These are phyloP conservation scores for Synanthedon tipuliformis DNA, from an alignment of 2,888 invertebrate species.

Conservation along the genomic window DNA sequence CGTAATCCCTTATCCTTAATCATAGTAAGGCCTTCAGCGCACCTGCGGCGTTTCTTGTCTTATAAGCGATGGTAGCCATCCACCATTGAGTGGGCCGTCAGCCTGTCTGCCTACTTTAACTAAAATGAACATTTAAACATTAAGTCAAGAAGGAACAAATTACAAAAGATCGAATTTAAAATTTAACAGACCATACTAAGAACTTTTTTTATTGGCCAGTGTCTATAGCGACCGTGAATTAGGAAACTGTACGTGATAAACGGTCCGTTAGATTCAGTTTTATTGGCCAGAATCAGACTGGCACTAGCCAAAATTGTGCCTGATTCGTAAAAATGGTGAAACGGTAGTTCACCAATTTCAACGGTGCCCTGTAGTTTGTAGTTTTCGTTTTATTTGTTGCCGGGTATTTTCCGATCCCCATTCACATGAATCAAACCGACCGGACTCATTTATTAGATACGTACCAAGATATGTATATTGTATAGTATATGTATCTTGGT, in stretches of 20 bases:
- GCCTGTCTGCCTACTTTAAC: no score
- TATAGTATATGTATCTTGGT: not conserved
- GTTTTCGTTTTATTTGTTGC: conserved; percentile 59
- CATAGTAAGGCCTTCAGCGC: no score
- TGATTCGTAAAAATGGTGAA: conserved; percentile 9
- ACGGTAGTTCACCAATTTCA: conserved; percentile 19
- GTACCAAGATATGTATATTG: conserved; percentile 17
- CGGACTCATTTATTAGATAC: conserved; percentile 65
- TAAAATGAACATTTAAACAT: no score
- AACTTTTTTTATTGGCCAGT: not conserved
- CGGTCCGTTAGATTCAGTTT: conserved; percentile 2
- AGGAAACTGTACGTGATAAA: conserved; percentile 13
- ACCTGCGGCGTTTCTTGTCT: no score
- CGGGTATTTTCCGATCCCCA: conserved; percentile 55
- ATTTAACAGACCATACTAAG: not conserved
- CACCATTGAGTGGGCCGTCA: no score
- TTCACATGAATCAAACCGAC: conserved; percentile 64
- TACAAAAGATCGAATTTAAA: not conserved
- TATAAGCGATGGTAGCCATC: no score
- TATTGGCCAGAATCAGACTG: conserved; percentile 3
- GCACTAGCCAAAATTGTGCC: conserved; percentile 5
- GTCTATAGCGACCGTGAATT: conserved; percentile 6
- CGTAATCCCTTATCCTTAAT: no score
- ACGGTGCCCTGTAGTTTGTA: conserved; percentile 28
- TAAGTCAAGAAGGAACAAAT: not conserved